Evolutionary conservation across 2,797 vertebrate species (phyloP), one percentile per base, ranked within the genome.

Genomic region (Acrossocheilus wenchowensis): DNA sequence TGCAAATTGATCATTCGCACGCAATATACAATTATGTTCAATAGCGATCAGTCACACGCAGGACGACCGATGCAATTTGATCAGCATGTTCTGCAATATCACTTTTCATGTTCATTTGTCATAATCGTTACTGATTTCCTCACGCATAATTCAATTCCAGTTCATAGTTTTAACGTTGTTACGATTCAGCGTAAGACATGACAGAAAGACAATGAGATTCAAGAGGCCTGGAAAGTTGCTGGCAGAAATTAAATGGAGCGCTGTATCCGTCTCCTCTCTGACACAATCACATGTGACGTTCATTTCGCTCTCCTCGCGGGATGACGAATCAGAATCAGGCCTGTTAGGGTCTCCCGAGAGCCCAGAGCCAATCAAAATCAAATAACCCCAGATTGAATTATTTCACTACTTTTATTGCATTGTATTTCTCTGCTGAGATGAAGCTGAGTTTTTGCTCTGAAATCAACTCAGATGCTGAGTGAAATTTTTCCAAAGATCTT

Each of bases 211-310:
- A 62, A 48, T 57, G 45, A 84, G 75, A 73, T 68, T 52, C 12
- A 82, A 81, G 73, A 23, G 34, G 30, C 78, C 84, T 89, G 87
- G 79, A 90, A 77, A 78, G 77, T 26, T 30, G 34, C 81, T 85
- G 84, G 82, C 60, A 88, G 60, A 89, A 88, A 88, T 78, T 78
- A 85, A 87, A 71, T 30, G 54, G 39, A 83, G 17, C 21, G 36
- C 78, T 85, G 84, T 84, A 78, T 81, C 73, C 66, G 60, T 88
- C 78, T 73, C n/a, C 52, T 90, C 69, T 66, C 26, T 87, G 73
- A 74, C 81, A 84, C 71, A 84, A 69, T 77, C 78, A 30, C 62
- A 78, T n/a, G 23, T 48, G 82, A 84, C 3, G 26, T 75, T 84
- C 39, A 78, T 82, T 69, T 85, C 14, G 6, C 60, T 84, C 60